Base-by-base conservation (phyloP, 2,888 invertebrate species). In the Eudemis profundana region DNA sequence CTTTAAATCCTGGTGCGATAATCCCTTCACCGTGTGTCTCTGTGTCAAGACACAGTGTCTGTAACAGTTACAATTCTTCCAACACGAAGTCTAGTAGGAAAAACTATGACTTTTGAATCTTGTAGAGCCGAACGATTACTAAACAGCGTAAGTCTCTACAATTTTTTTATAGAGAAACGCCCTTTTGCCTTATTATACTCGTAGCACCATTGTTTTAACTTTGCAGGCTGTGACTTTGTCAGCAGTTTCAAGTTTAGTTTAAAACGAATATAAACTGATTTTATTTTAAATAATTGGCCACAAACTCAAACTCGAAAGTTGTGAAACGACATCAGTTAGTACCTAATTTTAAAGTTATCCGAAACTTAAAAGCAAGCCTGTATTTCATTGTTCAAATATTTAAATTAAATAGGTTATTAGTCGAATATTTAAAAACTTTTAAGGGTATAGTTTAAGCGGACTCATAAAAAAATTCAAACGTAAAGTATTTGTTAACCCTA, bases 191-290 rank as follows among this genome's bases (percentile, higher is more conserved):
- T 3, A n/a, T n/a, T n/a, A n/a, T n/a, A n/a, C n/a, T n/a, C 21
- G 3, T 10, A 10, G 8, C 4, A 36, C 33, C 12, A 59, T 59
- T 56, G 44, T 44, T 44, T 47, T 33, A 59, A 59, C 46, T 59
- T 59, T 17, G 23, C 36, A 59, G 56, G 44, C 56, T 44, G 15
- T 57, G 57, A 59, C 57, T 47, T 59, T 59, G 57, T 36, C 46
- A 47, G 4, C 4, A 21, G 12, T 21, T 59, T 21, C 19, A 36
- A 59, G 23, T 36, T 44, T 2, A 51, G 17, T 23, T 19, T 1
- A 36, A 59, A 47, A 23, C 14, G 47, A 59, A 17, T 8, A 36
- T 47, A 8, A 54, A 54, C 17, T 29, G 12, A 56, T 44, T 56
- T 27, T 4, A 56, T 40, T 12, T 14, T 14, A 44, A 56, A 29